Base-by-base conservation (phyloP, 2,888 invertebrate species). In the Lycocerus yunnanus region DNA sequence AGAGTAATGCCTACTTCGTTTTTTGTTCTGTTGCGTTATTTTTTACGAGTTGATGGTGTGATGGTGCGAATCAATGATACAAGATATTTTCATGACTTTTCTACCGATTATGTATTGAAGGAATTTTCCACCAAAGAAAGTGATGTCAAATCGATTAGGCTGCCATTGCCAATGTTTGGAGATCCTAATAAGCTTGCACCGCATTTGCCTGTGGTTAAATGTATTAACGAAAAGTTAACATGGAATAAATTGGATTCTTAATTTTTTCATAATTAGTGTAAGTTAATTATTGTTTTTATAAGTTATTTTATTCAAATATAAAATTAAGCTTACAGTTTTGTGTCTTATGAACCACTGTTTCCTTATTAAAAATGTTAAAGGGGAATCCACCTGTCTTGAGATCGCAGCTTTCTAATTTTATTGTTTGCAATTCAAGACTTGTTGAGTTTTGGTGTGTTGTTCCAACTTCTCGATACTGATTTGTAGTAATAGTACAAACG, bases 1-100 rank as follows among this genome's bases (percentile, higher is more conserved):
- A 92, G 99, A 84, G 97, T 97, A 1, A 99, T 99, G 99, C 96
- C 97, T 0, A 92, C 93, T 59, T 94, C 96, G 78, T 97, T 97
- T 89, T 98, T 96, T 86, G 91, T 98, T 67, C 89, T 99, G 8
- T 88, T 96, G 74, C 91, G 99, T 80, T 97, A 95, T 85, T 99
- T 98, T 87, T 88, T 99, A 77, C 90, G 99, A 82, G 96, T 99
- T 1, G 99, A 99, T 85, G 93, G 95, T 84, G 98, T 99, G 1
- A 88, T 98, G 86, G 91, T 97, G 1, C 90, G 95, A 79, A 91
- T 97, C 59, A 93, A 95, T 82, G 98, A 98, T 84, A 97, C 98
- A 0, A 90, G 97, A 80, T 90, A 94, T 84, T 95, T 95, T 84
- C 94, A 93, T 82, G 93, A 94, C 87, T 90, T 93, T 75, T 91